A percentile compares a stretch with the other conserved stretches of the same genome.
phyloP scores from a whole-genome alignment of 2,113 vertebrate genomes.

The Ia io region DNA sequence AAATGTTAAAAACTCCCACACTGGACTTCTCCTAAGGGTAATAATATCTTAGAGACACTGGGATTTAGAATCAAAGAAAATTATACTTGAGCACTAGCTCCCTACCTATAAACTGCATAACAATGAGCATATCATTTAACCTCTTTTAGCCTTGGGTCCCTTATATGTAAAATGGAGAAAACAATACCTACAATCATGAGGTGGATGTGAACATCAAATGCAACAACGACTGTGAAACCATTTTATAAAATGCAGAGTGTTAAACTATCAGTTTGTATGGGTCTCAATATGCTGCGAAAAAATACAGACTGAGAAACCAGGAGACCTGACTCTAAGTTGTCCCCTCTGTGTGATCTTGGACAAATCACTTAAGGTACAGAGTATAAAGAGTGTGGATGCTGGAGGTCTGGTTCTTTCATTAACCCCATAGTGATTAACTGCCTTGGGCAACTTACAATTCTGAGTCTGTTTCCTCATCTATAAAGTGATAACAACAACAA shows the following conservation, averaged over 20 bases:
- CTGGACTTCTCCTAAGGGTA: background rate
- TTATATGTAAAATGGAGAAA: background rate
- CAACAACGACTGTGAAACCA: background rate
- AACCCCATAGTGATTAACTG: background rate
- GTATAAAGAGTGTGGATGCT: background rate
- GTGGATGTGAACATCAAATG: background rate
- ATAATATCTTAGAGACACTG: background rate
- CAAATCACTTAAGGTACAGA: background rate
- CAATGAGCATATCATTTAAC: background rate
- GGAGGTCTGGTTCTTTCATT: background rate
- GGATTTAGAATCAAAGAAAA: background rate
- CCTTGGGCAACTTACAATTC: background rate
- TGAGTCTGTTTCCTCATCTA: background rate
- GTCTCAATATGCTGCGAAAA: background rate
- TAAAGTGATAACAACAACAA: background rate
- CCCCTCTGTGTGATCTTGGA: background rate
- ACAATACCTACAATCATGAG: background rate
- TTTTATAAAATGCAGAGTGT: background rate
- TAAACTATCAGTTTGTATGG: background rate
- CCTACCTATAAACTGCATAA: background rate
- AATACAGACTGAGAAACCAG: background rate
- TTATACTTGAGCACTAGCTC: background rate
- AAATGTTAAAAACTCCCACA: background rate
- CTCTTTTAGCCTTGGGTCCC: background rate
- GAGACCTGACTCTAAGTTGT: background rate